phyloP scores from a whole-genome alignment of 2,113 vertebrate species.

The Carollia perspicillata region DNA sequence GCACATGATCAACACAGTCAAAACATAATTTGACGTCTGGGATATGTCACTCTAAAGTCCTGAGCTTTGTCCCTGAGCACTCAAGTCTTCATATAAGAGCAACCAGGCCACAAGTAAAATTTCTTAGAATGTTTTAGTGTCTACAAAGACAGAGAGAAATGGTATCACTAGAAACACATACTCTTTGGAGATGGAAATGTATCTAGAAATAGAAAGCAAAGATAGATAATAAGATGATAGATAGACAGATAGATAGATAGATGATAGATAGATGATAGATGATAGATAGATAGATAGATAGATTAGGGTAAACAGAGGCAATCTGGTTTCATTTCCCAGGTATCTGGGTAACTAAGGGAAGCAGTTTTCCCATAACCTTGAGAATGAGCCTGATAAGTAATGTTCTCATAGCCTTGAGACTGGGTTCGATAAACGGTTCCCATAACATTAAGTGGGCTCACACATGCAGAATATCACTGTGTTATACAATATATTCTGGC shows the following conservation, averaged over 20 bases:
- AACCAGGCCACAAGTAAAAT: not conserved
- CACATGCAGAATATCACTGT: no score
- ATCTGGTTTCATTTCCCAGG: no score
- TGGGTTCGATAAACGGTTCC: no score
- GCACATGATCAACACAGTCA: not conserved
- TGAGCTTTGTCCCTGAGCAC: not conserved
- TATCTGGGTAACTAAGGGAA: no score
- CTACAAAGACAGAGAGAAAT: not conserved
- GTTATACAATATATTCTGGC: no score
- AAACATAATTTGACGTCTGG: not conserved
- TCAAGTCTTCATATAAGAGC: not conserved
- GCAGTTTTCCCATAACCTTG: no score
- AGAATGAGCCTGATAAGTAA: no score
- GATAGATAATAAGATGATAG: not conserved
- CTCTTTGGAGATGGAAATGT: not conserved
- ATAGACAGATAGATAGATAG: not conserved
- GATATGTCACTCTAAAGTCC: not conserved
- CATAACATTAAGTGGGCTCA: no score
- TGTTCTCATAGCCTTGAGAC: no score
- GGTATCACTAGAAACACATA: not conserved
- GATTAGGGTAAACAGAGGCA: no score
- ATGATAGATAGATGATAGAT: no score
- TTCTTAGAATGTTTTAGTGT: not conserved
- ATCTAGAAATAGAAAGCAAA: constrained; percentile 2
- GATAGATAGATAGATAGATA: no score